A percentile compares a stretch with the other conserved stretches of the same genome.
These are phyloP conservation scores for Apodemus speciosus DNA, from an alignment of 2,113 vertebrate genomes.

Conservation along the genomic window DNA sequence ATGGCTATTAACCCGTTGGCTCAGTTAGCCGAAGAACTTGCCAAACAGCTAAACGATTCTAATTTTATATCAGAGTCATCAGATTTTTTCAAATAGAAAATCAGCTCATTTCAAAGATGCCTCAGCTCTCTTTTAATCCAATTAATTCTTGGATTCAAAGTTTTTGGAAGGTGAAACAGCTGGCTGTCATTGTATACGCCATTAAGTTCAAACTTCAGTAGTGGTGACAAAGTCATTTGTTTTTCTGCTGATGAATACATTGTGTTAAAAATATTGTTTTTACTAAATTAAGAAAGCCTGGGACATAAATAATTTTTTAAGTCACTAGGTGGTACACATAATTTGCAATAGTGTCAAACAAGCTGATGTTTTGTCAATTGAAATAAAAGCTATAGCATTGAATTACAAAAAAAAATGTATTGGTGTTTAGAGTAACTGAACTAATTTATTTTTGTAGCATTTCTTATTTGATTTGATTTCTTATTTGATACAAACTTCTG, in stretches of 20 bases:
- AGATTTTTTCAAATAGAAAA: slow-evolving; percentile 60
- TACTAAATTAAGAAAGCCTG: slow-evolving; percentile 42
- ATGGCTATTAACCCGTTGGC: slow-evolving; percentile 56
- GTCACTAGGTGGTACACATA: neutral
- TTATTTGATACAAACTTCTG: neutral
- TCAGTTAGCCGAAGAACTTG: slow-evolving; percentile 47
- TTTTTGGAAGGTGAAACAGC: slow-evolving; percentile 46
- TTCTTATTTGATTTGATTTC: neutral
- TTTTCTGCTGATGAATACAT: slow-evolving; percentile 30
- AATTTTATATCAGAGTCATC: slow-evolving; percentile 56
- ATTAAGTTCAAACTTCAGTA: slow-evolving; percentile 14
- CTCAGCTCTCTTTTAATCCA: slow-evolving; percentile 35
- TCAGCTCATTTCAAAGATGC: slow-evolving; percentile 57
- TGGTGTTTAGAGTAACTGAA: slow-evolving; percentile 11
- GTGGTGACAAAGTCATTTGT: slow-evolving; percentile 34
- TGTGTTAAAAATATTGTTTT: slow-evolving; percentile 49
- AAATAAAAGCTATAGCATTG: neutral
- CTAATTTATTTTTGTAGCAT: neutral
- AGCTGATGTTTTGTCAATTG: slow-evolving; percentile 17
- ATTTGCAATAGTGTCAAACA: neutral
- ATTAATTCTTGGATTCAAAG: slow-evolving; percentile 26
- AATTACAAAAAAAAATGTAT: slow-evolving; percentile 20
- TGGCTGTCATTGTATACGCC: neutral
- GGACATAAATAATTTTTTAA: slow-evolving; percentile 11
- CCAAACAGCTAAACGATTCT: slow-evolving; percentile 47